Evolutionary conservation across 2,888 invertebrate species (phyloP), one percentile per base, ranked within the genome.

Genomic region (Saturnia japonica): DNA sequence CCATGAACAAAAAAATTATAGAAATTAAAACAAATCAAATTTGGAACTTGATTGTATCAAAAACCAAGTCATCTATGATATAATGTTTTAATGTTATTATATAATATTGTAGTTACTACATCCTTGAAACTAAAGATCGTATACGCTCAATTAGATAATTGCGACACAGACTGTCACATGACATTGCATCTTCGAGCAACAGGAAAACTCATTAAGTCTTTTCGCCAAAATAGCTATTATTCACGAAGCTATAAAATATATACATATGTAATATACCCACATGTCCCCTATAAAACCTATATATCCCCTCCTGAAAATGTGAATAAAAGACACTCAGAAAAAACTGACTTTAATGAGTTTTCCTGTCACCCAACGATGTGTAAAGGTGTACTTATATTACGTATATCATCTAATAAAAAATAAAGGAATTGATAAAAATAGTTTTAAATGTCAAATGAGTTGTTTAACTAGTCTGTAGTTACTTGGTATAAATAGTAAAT

Each of bases 91-190:
- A 19, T 16, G 2, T 34, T 34, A 34, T 34, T 47, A n/a, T n/a
- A n/a, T n/a, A n/a, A n/a, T n/a, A n/a, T n/a, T n/a, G n/a, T n/a
- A n/a, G n/a, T n/a, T n/a, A n/a, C n/a, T n/a, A n/a, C n/a, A n/a
- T n/a, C n/a, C n/a, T 64, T 19, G 40, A 57, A 64, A 40, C 1
- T 64, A 64, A 40, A 16, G 7, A 64, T 34, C 34, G 40, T 40
- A 64, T 64, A 64, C 64, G 64, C 22, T 40, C 64, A 64, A 40
- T 64, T 64, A n/a, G 40, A 64, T 64, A 64, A 40, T 64, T 40
- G 40, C 40, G 34, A 40, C 16, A 40, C 62, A 40, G n/a, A 64
- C 9, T 64, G n/a, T 40, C 19, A 40, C 2, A 40, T 9, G 12
- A 34, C 8, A 34, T 16, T 1, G 16, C 25, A 1, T 28, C 57